Evolutionary conservation across 2,113 vertebrate species (phyloP), one percentile per base, ranked within the genome.

Genomic region (Hippolais icterina): DNA sequence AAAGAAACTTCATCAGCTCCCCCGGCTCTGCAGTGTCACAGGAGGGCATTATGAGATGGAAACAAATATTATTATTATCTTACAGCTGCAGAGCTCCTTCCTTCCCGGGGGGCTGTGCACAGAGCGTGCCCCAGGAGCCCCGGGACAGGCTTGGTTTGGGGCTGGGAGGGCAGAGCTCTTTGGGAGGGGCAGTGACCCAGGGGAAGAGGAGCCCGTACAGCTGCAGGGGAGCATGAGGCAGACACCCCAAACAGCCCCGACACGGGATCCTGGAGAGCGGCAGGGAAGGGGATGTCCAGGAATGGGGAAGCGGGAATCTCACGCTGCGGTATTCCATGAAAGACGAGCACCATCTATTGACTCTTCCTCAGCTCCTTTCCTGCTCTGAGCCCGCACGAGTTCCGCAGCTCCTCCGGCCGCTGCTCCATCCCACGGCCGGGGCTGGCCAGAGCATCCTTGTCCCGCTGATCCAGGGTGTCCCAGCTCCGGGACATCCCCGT

Each of bases 321-420:
- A 1, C 0, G 1, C 69, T 23, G 65, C 0, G 6, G 2, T 2
- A 2, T 46, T 70, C 47, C 33, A 2, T 0, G 93, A 33, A 33
- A 33, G 83, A 39, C 87, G 77, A 89, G 96, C 96, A 78, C 96
- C 92, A 95, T 82, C 96, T 96, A 71, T 11, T 23, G 96, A 42
- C 87, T 70, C 27, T 8, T 41, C 21, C 74, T 33, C 74, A 9
- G 72, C 71, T 22, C 8, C 57, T 52, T 24, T 29, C 28, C 64
- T 4, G 46, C 35, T 3, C 13, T 0, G n/a, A 76, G 60, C 41
- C 1, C 0, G 27, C 39, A 1, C 0, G 1, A 28, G 39, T 8
- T 23, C 23, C 15, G 6, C 46, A 31, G 39, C 54, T 2, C 16
- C 78, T 18, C 12, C 8, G 4, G 31, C 46, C 28, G 71, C 66